Percentiles rank a stretch among this genome's conserved stretches.
These are phyloP conservation scores for Ciconia maguari DNA, from an alignment of 2,113 vertebrate species.

Conservation along the genomic window DNA sequence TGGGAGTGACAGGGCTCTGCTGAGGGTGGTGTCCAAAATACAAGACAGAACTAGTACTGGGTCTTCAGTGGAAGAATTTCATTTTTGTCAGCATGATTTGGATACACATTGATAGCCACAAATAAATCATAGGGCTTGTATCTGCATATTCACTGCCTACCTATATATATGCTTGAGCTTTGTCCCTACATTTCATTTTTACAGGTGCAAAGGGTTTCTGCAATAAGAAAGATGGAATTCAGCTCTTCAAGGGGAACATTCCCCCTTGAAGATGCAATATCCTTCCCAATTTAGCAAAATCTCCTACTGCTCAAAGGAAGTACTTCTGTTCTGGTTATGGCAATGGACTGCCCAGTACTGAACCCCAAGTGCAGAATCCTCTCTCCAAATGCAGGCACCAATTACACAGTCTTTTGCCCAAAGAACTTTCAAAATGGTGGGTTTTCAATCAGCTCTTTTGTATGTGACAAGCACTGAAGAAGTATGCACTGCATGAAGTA, in stretches of 20 bases:
- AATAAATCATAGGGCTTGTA: background rate
- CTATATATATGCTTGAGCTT: background rate
- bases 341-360: background rate
- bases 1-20: background rate
- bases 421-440: background rate
- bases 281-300: background rate
- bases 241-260: background rate
- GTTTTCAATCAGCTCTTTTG: background rate
- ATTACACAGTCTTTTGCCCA: background rate
- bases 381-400: background rate
- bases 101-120: accelerated
- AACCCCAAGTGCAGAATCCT: background rate
- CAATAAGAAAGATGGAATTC: background rate
- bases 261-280: background rate
- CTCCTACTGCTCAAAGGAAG: background rate
- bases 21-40: background rate
- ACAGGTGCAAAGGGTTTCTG: background rate
- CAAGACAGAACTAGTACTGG: accelerated
- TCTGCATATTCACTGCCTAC: background rate
- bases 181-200: background rate
- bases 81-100: background rate
- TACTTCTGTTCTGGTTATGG: background rate
- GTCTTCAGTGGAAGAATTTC: background rate
- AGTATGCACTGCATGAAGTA: background rate
- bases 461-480: background rate